Percentiles rank a stretch among this genome's conserved stretches.
Evolutionary conservation across 2,797 vertebrate species (phyloP).

Genomic region (Chrysolophus pictus): DNA sequence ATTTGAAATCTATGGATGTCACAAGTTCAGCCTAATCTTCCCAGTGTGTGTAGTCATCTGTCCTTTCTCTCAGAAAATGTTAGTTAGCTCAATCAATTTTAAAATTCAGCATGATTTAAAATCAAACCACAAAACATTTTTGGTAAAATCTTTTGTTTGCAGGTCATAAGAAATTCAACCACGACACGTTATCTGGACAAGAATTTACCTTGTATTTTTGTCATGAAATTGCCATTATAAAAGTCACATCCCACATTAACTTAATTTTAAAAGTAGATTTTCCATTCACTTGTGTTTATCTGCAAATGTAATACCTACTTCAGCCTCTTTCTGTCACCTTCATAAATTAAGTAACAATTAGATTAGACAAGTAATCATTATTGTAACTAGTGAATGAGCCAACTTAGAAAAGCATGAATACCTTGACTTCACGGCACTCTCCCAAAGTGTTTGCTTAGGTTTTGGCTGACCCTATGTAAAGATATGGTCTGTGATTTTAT

Average conservation of each 20-base stretch:
- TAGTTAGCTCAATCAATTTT: not conserved
- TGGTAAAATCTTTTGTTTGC: not conserved
- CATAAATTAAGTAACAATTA: not conserved
- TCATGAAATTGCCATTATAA: not conserved
- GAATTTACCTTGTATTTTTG: not conserved
- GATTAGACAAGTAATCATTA: not conserved
- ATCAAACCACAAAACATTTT: not conserved
- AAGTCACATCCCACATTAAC: not conserved
- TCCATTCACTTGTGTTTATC: not conserved
- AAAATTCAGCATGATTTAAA: not conserved
- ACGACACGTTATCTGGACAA: not conserved
- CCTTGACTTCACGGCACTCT: not conserved
- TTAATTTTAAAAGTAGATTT: not conserved
- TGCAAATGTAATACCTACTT: not conserved
- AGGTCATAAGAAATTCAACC: not conserved
- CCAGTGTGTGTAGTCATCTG: not conserved
- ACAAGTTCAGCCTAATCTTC: not conserved
- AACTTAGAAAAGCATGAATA: not conserved
- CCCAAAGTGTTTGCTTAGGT: not conserved
- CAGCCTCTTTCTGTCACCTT: not conserved
- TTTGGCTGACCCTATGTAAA: not conserved
- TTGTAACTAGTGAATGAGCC: rapidly evolving
- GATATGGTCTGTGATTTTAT: not conserved
- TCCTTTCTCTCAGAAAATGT: not conserved
- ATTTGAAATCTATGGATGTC: not conserved